Evolutionary conservation across 1,140 invertebrate species (phyloP), one percentile per base, ranked within the genome.

Genomic region (Papilio dardanus): DNA sequence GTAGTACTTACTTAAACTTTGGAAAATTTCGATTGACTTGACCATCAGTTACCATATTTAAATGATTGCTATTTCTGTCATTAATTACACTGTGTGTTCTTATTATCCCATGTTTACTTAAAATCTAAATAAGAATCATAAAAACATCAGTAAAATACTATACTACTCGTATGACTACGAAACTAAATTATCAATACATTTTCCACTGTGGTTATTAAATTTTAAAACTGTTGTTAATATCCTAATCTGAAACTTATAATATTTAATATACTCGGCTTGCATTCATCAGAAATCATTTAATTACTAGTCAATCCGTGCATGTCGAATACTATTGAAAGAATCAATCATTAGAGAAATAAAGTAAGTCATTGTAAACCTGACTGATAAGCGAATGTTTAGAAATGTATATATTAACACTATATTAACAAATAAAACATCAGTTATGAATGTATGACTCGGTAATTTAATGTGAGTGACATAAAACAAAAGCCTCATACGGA

Each of bases 311-410:
- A 62, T 28, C 24, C 54, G 24, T 62, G 10, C 10, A 62, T 28
- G 24, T 58, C 28, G 24, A 58, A 30, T 62, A 24, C 24, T 28
- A 14, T 16, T 28, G 54, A 21, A 62, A 14, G 24, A 28, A 21
- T 54, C 54, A 58, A 3, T 62, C 12, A 30, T 62, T 54, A 54
- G 50, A 54, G 8, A 24, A 10, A 76, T 76, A 68, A 68, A 50
- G 54, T 80, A 77, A 83, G 82, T 82, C 76, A 81, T 80, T 77
- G 81, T 81, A 79, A 82, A 87, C 86, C 79, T 84, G 90, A 93
- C 91, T 93, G 90, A 92, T 86, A 83, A 87, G 80, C 86, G 87
- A 88, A 85, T 89, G 85, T 88, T 86, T 86, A 87, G 81, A 79
- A 77, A 78, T 92, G 90, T 92, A 92, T 86, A 92, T 92, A 93